phyloP scores from a whole-genome alignment of 1,140 invertebrate genomes.

The Globodera rostochiensis region DNA sequence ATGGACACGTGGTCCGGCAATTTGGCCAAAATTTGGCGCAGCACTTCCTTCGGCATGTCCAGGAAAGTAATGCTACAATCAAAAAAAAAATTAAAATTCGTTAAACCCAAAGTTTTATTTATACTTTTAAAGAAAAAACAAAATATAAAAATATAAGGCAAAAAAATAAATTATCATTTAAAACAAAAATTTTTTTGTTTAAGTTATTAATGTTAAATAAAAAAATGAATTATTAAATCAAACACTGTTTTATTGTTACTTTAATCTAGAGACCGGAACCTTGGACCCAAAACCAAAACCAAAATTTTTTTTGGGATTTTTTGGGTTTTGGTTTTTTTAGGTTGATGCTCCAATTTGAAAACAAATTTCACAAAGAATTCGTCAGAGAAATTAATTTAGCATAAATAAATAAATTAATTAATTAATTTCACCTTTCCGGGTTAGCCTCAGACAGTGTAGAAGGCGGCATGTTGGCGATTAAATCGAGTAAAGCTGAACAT shows the following conservation, averaged over 20 bases:
- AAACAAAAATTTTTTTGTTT: not conserved
- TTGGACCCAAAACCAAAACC: too few species aligned
- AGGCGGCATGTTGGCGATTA: constrained; percentile 65
- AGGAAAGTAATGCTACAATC: constrained; percentile 72
- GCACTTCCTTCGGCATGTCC: constrained; percentile 88
- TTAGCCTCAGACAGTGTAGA: constrained; percentile 32
- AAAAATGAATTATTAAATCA: not conserved
- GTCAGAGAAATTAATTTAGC: too few species aligned
- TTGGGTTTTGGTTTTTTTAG: too few species aligned
- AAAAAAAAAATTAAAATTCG: not conserved
- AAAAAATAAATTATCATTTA: not conserved
- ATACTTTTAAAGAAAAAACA: too few species aligned
- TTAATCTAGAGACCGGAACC: too few species aligned
- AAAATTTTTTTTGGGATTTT: too few species aligned
- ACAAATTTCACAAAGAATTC: too few species aligned
- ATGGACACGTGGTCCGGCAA: constrained; percentile 89
- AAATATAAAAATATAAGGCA: too few species aligned
- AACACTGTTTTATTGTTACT: constrained; percentile 19
- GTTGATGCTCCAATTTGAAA: too few species aligned
- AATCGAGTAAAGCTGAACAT: constrained; percentile 63
- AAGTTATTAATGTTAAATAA: not conserved
- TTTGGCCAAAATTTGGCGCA: constrained; percentile 84
- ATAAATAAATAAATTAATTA: too few species aligned
- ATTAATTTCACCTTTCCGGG: constrained; percentile 7
- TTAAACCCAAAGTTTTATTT: too few species aligned